Base-by-base conservation (phyloP, 2,797 vertebrate genomes). In the Monodelphis domestica region DNA sequence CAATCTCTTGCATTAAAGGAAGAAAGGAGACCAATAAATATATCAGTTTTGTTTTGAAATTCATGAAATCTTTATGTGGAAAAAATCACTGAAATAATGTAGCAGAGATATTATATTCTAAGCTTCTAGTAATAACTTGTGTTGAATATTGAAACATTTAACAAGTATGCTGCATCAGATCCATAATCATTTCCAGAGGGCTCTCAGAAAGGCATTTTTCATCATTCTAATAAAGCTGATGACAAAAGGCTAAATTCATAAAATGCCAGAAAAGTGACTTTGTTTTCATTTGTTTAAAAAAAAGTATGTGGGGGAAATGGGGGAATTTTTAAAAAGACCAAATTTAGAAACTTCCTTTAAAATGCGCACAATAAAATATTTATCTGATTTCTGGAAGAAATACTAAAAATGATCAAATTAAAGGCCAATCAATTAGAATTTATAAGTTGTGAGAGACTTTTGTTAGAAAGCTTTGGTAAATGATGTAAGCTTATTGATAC, bases 91-190 rank as follows among this genome's bases (percentile, higher is more conserved):
- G 93, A 97, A 97, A 89, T 45, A 88, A n/a, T 90, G 70, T 88
- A 89, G 38, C 1, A 26, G 51, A 28, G 87, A 93, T 92, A 96
- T 95, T 96, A 92, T 87, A 94, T 96, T 95, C 52, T 90, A 90
- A 70, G 50, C 45, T 94, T 54, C 87, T 95, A 87, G 96, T 97
- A 97, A 97, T 97, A 95, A 93, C 55, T 54, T 91, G 52, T 89
- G 89, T 91, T 89, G 51, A 93, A 94, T 95, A 95, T 94, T 96
- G 94, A 88, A 97, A 95, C 96, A 95, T 90, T 95, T 93, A 95
- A 91, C 93, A 93, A 94, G 96, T 93, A 96, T 28, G 95, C 93
- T 93, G 94, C 94, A 93, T 96, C 93, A 95, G 95, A 96, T 95
- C 91, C 84, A 95, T 97, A 95, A 96, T 96, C 91, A 88, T 88